Percentiles rank a stretch among this genome's conserved stretches.
Evolutionary conservation across 2,888 invertebrate genomes (phyloP).

Genomic region (Xestia xanthographa): DNA sequence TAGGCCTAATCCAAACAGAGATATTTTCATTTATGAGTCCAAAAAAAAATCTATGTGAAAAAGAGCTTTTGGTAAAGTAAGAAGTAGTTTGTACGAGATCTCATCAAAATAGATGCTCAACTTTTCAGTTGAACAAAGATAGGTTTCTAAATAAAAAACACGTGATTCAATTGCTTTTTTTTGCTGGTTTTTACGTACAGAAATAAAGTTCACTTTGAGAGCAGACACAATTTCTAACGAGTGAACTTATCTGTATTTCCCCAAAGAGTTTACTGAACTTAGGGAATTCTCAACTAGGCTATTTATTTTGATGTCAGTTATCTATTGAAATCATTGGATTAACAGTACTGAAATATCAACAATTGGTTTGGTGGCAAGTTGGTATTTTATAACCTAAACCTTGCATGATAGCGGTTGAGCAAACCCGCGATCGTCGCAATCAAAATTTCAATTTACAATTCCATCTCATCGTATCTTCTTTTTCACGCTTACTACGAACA

Average conservation of each 20-base stretch:
- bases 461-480: too few species aligned
- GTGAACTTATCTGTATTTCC: conserved; percentile 6
- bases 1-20: neutral
- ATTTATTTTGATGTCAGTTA: neutral
- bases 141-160: neutral
- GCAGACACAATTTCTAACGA: too few species aligned
- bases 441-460: too few species aligned
- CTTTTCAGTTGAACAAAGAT: too few species aligned
- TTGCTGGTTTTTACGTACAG: too few species aligned
- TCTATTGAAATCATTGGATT: neutral
- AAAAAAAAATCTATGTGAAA: neutral
- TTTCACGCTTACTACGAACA: too few species aligned
- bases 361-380: too few species aligned
- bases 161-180: neutral
- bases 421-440: too few species aligned
- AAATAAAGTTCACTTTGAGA: neutral
- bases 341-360: too few species aligned
- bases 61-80: neutral
- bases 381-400: too few species aligned
- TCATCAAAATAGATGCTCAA: neutral
- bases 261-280: neutral
- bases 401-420: too few species aligned
- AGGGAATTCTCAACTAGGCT: neutral
- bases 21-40: neutral
- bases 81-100: neutral